These are phyloP conservation scores for Cardiocondyla obscurior DNA, from an alignment of 1,140 invertebrate genomes.

Conservation along the genomic window DNA sequence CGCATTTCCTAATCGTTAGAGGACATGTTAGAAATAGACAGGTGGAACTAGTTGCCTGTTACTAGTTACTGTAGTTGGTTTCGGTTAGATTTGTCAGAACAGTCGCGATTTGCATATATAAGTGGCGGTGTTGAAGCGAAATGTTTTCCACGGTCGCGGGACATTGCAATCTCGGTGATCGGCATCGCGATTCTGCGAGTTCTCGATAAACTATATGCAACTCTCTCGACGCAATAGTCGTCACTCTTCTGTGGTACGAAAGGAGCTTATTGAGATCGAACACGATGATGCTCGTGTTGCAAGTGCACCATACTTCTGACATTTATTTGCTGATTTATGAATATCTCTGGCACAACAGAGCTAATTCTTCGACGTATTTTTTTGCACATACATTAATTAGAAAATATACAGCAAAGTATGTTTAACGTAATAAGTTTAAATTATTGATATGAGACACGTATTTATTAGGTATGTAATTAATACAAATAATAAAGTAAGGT, in stretches of 20 bases:
- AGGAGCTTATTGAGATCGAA: constrained; percentile 58
- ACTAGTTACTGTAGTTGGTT: constrained; percentile 28
- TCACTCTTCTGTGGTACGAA: constrained; percentile 61
- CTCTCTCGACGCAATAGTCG: constrained; percentile 43
- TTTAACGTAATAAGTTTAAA: neutral
- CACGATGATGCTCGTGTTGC: constrained; percentile 50
- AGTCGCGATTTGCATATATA: constrained; percentile 63
- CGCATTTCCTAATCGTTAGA: neutral
- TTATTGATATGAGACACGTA: neutral
- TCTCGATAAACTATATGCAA: constrained; percentile 60
- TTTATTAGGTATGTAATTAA: neutral
- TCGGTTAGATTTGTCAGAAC: constrained; percentile 59
- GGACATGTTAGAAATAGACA: constrained; percentile 28
- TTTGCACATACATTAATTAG: neutral
- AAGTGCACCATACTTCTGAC: constrained; percentile 38
- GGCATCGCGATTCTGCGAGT: neutral
- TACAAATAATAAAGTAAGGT: neutral
- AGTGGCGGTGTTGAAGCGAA: constrained; percentile 62
- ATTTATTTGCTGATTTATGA: constrained; percentile 4
- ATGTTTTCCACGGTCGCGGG: constrained; percentile 54
- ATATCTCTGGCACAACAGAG: constrained; percentile 22
- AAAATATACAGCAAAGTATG: neutral
- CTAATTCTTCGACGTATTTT: neutral
- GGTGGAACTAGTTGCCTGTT: constrained; percentile 50
- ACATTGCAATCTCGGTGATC: constrained; percentile 24